Evolutionary conservation across 2,888 invertebrate species (phyloP), one percentile per base, ranked within the genome.

Genomic region (Dasypolia templi): DNA sequence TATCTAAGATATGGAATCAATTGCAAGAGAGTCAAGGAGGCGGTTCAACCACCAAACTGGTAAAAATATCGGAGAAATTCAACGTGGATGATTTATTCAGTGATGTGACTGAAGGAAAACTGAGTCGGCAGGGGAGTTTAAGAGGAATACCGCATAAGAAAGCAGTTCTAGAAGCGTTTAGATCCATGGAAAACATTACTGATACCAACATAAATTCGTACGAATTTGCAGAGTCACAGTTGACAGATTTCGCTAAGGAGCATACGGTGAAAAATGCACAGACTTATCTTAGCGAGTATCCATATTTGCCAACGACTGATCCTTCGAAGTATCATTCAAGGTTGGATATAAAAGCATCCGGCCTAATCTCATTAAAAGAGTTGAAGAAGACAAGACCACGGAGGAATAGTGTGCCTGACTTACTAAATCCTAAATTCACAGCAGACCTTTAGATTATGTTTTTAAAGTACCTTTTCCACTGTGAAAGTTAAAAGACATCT

Each of bases 131-230:
- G 76, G 96, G 96, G n/a, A 95, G 95, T 87, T 94, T 96, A 59
- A 91, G 96, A 87, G 96, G 96, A 0, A 96, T 96, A 83, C 96
- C 96, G 42, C 94, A 96, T 87, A 96, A 96, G 83, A 96, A 95
- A 88, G 96, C 96, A 3, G 96, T 96, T 55, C 90, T 96, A 35
- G 96, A 96, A 88, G 92, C 96, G 0, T 96, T 96, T 79, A 93
- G 93, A 82, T 96, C 96, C 1, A 96, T 96, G 95, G 96, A 96
- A 87, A 96, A 95, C 81, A 83, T 96, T 62, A 84, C 92, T 19
- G 92, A 94, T 77, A 92, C 85, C 35, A 93, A 92, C 81, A 84
- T 94, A 7, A 94, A 92, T 85, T 93, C 96, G 0, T 96, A 96
- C 84, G 96, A 96, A 79, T 92, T 95, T 63, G 91, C 94, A 0